Evolutionary conservation across 2,113 vertebrate species (phyloP).

Genomic region (Sterrhoptilus dennistouni): DNA sequence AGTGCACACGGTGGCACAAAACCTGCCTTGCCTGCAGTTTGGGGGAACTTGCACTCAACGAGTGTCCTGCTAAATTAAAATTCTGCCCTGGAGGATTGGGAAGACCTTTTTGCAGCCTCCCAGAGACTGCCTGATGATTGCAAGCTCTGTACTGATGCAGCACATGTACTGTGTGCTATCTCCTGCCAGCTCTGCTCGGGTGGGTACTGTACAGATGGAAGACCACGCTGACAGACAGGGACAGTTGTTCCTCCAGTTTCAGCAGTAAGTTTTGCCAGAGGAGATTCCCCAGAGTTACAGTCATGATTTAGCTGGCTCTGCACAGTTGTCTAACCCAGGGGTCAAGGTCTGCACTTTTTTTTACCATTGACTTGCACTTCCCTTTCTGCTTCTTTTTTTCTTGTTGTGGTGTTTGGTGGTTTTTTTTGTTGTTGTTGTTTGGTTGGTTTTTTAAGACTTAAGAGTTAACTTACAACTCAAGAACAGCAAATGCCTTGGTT

Average conservation of each 20-base stretch:
- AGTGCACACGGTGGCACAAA: background rate
- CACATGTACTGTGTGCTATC: background rate
- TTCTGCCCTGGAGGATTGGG: background rate
- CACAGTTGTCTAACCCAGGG: background rate
- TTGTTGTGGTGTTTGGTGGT: too few species aligned
- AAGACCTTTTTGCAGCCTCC: background rate
- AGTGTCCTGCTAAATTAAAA: background rate
- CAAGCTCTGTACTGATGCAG: background rate
- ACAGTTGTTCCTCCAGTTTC: conserved; percentile 16
- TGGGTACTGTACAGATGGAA: background rate
- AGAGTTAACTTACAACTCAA: background rate
- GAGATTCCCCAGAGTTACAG: background rate
- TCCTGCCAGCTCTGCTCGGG: background rate
- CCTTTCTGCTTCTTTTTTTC: background rate
- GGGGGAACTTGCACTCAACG: background rate
- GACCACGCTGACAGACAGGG: background rate
- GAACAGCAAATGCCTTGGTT: background rate
- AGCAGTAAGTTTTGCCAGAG: background rate
- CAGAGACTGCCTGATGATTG: background rate
- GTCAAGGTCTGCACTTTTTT: background rate
- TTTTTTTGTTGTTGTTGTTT: too few species aligned
- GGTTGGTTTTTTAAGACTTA: background rate
- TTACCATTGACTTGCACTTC: background rate
- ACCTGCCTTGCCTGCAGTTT: background rate
- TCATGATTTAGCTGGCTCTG: background rate